These are phyloP conservation scores for Poliocrania exsul DNA, from an alignment of 2,797 vertebrate genomes.

Conservation along the genomic window DNA sequence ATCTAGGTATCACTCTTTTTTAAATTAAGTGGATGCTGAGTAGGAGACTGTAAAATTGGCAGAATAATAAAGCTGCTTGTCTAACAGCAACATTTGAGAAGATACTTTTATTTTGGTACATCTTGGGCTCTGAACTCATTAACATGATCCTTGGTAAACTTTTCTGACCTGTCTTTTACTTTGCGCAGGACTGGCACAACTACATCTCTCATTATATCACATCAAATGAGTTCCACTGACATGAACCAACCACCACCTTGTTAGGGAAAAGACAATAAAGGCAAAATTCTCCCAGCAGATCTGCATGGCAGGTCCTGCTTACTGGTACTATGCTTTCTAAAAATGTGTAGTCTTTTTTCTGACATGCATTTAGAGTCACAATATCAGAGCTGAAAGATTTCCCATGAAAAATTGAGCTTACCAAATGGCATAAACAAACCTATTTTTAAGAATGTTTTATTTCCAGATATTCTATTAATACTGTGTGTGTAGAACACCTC, in stretches of 20 bases:
- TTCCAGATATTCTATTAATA: background rate
- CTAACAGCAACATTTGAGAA: background rate
- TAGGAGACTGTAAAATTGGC: background rate
- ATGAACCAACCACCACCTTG: conserved; percentile 1
- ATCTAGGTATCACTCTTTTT: background rate
- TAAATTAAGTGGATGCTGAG: background rate
- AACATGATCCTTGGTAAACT: conserved; percentile 48
- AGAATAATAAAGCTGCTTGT: conserved; percentile 28
- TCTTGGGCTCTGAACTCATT: conserved; percentile 51
- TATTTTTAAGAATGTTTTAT: background rate
- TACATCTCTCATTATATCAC: conserved; percentile 41
- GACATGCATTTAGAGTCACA: background rate
- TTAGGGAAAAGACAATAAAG: conserved; percentile 21
- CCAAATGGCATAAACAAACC: background rate
- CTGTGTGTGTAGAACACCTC: background rate
- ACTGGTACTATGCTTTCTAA: background rate
- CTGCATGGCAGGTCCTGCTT: conserved; percentile 4
- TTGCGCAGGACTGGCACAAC: background rate
- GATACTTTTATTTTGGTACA: background rate
- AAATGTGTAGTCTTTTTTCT: background rate
- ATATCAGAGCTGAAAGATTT: background rate
- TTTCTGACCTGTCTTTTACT: conserved; percentile 46
- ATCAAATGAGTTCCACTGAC: conserved; percentile 39
- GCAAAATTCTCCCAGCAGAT: conserved; percentile 17
- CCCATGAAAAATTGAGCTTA: background rate